phyloP scores from a whole-genome alignment of 2,797 vertebrate species.

The Tauraco hartlaubi region DNA sequence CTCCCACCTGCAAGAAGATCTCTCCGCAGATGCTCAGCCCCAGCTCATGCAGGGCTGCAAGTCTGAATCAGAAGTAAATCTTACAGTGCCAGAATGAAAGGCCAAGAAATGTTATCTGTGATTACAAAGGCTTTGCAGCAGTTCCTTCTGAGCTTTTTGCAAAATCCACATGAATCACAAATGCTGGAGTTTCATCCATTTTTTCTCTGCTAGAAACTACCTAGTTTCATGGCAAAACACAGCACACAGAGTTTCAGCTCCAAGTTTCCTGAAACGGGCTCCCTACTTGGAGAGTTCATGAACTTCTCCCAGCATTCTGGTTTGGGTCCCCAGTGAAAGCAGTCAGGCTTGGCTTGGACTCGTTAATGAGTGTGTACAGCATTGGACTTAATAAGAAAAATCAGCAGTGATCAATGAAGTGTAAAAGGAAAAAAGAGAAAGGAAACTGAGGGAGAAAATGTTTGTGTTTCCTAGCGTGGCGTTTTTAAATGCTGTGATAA shows the following conservation, averaged over 20 bases:
- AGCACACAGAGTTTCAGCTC: not conserved
- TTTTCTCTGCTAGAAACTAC: not conserved
- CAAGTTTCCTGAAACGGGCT: not conserved
- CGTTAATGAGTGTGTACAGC: not conserved
- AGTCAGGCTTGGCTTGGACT: not conserved
- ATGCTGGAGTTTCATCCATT: not conserved
- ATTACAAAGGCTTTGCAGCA: constrained; percentile 13
- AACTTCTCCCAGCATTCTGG: not conserved
- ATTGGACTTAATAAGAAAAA: not conserved
- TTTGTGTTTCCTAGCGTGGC: not conserved
- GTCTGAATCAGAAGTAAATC: not conserved
- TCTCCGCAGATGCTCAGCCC: not conserved
- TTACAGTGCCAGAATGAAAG: not conserved
- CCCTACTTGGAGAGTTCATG: not conserved
- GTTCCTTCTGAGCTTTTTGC: not conserved
- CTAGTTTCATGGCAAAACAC: not conserved
- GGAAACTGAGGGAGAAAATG: not conserved
- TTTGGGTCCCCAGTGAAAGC: not conserved
- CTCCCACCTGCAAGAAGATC: not conserved
- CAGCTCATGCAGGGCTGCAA: not conserved
- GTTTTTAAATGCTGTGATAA: not conserved
- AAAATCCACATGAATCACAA: not conserved
- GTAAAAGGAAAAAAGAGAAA: not conserved
- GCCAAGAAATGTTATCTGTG: not conserved
- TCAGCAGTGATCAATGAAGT: not conserved